phyloP scores from a whole-genome alignment of 2,113 vertebrate genomes.

The Ranitomeya variabilis region DNA sequence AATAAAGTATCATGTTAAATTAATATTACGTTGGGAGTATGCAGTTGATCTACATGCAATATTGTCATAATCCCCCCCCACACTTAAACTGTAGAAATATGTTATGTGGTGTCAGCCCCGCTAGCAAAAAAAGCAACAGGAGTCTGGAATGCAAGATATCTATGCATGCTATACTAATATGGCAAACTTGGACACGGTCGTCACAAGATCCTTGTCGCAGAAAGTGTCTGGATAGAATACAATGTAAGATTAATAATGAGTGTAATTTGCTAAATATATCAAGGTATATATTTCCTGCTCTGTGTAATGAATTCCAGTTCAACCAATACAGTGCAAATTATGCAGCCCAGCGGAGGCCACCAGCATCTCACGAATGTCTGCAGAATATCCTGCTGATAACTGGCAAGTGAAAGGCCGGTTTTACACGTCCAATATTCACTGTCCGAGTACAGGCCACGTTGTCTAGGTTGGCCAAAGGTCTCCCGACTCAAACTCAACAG shows the following conservation, averaged over 20 bases:
- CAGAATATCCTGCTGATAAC: background rate
- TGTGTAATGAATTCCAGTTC: slow-evolving; percentile 65
- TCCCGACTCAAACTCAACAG: too few species aligned
- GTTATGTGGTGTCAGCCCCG: slow-evolving; percentile 9
- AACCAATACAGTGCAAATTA: slow-evolving; percentile 60
- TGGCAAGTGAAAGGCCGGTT: background rate
- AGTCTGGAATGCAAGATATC: slow-evolving; percentile 26
- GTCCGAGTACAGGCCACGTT: too few species aligned
- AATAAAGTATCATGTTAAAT: background rate
- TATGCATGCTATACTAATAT: slow-evolving; percentile 52
- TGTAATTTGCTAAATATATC: slow-evolving; percentile 61
- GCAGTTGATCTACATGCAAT: slow-evolving; percentile 30
- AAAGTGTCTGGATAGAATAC: slow-evolving; percentile 62
- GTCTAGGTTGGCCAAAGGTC: too few species aligned
- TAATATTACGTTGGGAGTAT: background rate
- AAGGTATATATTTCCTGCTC: slow-evolving; percentile 60
- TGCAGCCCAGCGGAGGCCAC: slow-evolving; percentile 47
- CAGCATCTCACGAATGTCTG: slow-evolving; percentile 2
- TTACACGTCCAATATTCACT: too few species aligned
- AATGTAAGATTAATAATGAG: slow-evolving; percentile 63
- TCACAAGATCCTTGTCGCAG: slow-evolving; percentile 60
- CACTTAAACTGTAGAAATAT: background rate
- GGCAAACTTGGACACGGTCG: slow-evolving; percentile 29
- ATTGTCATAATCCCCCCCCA: background rate
- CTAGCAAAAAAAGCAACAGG: slow-evolving; percentile 38